phyloP scores from a whole-genome alignment of 2,113 vertebrate genomes.

The Falcunculus frontatus region DNA sequence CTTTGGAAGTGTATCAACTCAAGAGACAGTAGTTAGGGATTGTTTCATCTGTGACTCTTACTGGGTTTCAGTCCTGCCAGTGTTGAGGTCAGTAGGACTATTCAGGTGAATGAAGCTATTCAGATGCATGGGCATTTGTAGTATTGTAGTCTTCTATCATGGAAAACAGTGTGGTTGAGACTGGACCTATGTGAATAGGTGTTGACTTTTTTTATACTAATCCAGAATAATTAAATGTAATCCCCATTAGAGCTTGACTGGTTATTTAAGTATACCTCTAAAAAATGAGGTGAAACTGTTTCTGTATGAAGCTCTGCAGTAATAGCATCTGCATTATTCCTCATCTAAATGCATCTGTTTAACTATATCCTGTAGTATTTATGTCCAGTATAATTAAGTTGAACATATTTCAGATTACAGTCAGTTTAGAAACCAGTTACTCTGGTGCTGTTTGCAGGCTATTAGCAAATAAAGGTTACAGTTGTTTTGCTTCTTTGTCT shows the following conservation, averaged over 20 bases:
- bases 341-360: not conserved
- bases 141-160: not conserved
- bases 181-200: not conserved
- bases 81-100: not conserved
- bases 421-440: not conserved
- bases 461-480: not conserved
- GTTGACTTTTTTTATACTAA: not conserved
- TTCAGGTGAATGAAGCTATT: not conserved
- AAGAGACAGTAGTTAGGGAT: not conserved
- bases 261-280: not conserved
- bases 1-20: not conserved
- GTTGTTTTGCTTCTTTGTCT: not conserved
- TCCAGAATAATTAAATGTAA: not conserved
- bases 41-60: not conserved
- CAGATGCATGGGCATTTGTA: not conserved
- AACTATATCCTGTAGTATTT: not conserved
- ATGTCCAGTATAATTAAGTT: not conserved
- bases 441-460: not conserved
- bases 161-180: not conserved
- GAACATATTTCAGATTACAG: not conserved
- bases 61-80: not conserved
- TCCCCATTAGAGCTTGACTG: not conserved
- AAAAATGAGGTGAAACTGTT: not conserved
- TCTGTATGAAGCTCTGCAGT: not conserved
- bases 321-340: not conserved